Evolutionary conservation across 1,140 invertebrate species (phyloP).

Genomic region (Choristoneura fumiferana): DNA sequence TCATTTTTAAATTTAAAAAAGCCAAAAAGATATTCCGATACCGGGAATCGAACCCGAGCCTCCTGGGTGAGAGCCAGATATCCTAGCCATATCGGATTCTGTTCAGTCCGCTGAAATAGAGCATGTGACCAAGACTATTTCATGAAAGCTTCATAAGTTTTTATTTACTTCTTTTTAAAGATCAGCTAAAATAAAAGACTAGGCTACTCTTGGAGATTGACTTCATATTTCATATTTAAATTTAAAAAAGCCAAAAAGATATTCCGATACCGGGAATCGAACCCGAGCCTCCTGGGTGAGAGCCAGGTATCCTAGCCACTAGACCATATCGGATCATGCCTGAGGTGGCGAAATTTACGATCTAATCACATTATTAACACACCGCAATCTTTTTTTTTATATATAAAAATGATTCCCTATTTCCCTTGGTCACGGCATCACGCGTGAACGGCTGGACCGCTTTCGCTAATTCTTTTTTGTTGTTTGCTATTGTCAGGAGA

Average conservation of each 20-base stretch:
- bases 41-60: constrained; percentile 63
- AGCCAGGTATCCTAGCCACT: constrained; percentile 62
- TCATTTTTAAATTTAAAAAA: constrained; percentile 23
- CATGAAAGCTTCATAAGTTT: too few relatives aligned
- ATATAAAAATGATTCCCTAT: too few relatives aligned
- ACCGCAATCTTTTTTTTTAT: too few relatives aligned
- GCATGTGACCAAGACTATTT: background rate
- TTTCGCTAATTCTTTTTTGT: too few relatives aligned
- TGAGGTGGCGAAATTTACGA: background rate
- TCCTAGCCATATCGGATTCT: constrained; percentile 61
- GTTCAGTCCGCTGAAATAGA: background rate
- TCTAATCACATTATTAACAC: background rate
- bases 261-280: constrained; percentile 67
- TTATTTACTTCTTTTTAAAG: too few relatives aligned
- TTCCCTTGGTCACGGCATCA: too few relatives aligned
- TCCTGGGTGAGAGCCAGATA: constrained; percentile 57
- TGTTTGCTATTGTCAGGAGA: too few relatives aligned
- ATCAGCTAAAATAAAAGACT: too few relatives aligned
- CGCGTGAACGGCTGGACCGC: too few relatives aligned
- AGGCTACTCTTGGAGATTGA: too few relatives aligned
- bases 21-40: constrained; percentile 47
- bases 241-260: constrained; percentile 27
- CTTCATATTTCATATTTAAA: too few relatives aligned
- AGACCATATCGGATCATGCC: constrained; percentile 57
- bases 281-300: constrained; percentile 57